phyloP scores from a whole-genome alignment of 2,888 invertebrate species.

The Xanthorhoe designata region DNA sequence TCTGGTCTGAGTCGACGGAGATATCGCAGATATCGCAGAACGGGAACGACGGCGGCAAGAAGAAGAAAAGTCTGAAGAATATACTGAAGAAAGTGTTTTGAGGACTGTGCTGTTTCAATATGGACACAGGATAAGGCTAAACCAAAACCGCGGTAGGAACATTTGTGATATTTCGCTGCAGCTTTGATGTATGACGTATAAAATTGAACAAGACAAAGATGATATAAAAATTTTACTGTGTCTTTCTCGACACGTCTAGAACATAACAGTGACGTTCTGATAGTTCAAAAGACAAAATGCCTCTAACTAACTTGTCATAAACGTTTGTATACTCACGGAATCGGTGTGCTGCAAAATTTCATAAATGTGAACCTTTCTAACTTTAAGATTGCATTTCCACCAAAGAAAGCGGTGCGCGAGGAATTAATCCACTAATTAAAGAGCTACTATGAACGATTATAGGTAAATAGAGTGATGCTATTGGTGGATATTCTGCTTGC shows the following conservation, averaged over 20 bases:
- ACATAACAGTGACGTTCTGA: too few species aligned
- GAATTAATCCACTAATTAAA: not conserved
- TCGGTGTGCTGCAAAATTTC: not conserved
- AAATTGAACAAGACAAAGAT: too few species aligned
- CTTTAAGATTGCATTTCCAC: not conserved
- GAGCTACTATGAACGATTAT: not conserved
- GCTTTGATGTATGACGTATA: not conserved
- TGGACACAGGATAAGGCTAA: conserved; percentile 35
- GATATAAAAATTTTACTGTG: too few species aligned
- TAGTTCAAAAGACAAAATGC: not conserved
- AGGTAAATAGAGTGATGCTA: not conserved
- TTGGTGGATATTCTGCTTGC: not conserved
- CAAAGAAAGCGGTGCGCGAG: not conserved
- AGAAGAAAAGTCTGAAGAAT: conserved; percentile 89
- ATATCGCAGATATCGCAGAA: conserved; percentile 72
- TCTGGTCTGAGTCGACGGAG: conserved; percentile 81
- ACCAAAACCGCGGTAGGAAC: not conserved
- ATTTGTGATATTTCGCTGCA: not conserved
- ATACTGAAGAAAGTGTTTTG: conserved; percentile 93
- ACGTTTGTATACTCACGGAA: not conserved
- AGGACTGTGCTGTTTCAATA: conserved; percentile 55
- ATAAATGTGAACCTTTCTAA: not conserved
- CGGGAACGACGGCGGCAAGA: conserved; percentile 76
- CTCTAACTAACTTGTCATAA: not conserved
- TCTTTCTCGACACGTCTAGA: too few species aligned